Base-by-base conservation (phyloP, 1,140 invertebrate species). In the Pomacea maculata region DNA sequence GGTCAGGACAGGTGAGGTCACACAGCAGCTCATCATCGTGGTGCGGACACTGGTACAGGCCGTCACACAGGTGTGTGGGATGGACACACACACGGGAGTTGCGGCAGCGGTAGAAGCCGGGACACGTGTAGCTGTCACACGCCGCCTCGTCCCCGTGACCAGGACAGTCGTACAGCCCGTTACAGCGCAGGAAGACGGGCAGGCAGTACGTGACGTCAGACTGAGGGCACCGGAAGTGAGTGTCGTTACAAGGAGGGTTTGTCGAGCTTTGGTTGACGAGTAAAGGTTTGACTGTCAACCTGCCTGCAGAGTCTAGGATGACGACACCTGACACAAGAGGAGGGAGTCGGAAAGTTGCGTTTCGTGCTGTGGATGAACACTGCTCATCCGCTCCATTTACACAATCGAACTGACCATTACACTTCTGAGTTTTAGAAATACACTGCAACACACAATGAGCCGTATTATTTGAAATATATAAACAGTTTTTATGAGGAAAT, bases 21-120 rank as follows among this genome's bases (percentile, higher is more conserved):
- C 81, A 82, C 55, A 79, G 45, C 17, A 79, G 52, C 34, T 82
- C 81, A 25, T 82, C 81, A 52, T 82, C 81, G 45, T 78, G 81
- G 11, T 79, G 25, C 11, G 81, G 81, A 72, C 81, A 82, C 45
- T 82, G 81, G 77, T 67, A 79, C 17, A 67, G 12, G 19, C 77
- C 77, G 72, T 82, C 81, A 70, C 81, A 82, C 29, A 82, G 15
- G 77, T 82, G 76, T 1, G 75, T 52, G 55, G 73, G 70, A 34
- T 79, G 76, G 55, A 82, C 57, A 55, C 81, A 82, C 10, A 82
- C 64, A 4, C 64, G 15, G 0, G 81, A 78, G 34, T 74, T 21
- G 10, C 78, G 78, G 61, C 81, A 82, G 21, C 65, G 72, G 52
- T 82, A 82, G 34, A 75, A 55, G 55, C 65, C 63, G 17, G 34